phyloP scores from a whole-genome alignment of 2,797 vertebrate species.

The Phrynocephalus guinanensis region DNA sequence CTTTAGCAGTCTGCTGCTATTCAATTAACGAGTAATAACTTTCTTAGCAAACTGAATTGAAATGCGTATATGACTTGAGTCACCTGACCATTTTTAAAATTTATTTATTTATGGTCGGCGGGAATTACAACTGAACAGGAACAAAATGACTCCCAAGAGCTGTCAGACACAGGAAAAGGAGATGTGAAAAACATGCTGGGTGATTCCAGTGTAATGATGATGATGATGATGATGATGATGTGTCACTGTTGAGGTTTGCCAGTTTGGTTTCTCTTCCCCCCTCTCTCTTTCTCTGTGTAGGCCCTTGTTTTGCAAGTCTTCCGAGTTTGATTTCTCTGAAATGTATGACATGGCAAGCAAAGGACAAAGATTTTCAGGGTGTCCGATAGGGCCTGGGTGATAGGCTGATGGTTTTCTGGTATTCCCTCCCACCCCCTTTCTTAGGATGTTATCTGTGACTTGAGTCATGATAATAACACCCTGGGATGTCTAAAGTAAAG shows the following conservation, averaged over 20 bases:
- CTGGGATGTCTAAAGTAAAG: too few species aligned
- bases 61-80: conserved; percentile 77
- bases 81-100: conserved; percentile 53
- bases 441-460: too few species aligned
- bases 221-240: conserved; percentile 8
- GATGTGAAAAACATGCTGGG: conserved; percentile 10
- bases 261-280: neutral
- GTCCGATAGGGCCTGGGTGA: too few species aligned
- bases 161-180: conserved; percentile 25
- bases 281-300: too few species aligned
- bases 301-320: too few species aligned
- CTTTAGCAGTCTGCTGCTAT: conserved; percentile 82
- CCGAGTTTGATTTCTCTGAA: too few species aligned
- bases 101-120: conserved; percentile 59
- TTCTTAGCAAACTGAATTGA: conserved; percentile 84
- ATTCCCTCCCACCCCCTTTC: too few species aligned
- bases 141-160: conserved; percentile 54
- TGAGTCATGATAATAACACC: too few species aligned
- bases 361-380: too few species aligned
- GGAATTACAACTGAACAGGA: conserved; percentile 66
- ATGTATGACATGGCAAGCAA: too few species aligned
- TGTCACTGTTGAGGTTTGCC: conserved; percentile 19
- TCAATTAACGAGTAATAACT: conserved; percentile 85
- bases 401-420: too few species aligned
- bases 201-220: conserved; percentile 21